Conservation (phyloP, 2,797 vertebrate species). For the Pangasius sanitwongsei region DNA sequence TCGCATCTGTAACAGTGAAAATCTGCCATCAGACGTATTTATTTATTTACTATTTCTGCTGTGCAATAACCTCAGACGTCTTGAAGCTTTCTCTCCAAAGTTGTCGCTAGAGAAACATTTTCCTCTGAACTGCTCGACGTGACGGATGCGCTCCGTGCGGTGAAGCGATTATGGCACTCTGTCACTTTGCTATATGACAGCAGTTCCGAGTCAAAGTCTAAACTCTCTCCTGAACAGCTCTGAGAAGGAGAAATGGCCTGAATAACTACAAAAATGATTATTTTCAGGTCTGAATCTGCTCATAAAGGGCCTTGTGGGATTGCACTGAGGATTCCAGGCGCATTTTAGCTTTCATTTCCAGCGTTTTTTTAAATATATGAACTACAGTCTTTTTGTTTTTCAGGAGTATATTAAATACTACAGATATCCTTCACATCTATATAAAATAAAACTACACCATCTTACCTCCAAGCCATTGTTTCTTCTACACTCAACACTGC, state of each 20-base stretch:
- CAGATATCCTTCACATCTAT: not conserved
- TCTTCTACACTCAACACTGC: constrained; percentile 14
- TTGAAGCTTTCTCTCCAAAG: not conserved
- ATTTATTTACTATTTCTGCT: not conserved
- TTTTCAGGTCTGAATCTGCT: not conserved
- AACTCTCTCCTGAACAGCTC: not conserved
- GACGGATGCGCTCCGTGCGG: not conserved
- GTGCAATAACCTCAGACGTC: not conserved
- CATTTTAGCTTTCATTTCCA: not conserved
- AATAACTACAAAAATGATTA: not conserved
- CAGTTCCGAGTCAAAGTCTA: not conserved
- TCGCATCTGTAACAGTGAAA: not conserved
- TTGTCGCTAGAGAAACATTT: not conserved
- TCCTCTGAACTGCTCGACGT: not conserved
- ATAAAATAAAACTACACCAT: not conserved
- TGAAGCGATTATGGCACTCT: not conserved
- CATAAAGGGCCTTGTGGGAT: not conserved
- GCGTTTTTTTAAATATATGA: not conserved
- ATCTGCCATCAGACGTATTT: not conserved
- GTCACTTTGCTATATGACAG: not conserved
- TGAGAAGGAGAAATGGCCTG: not conserved
- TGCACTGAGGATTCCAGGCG: not conserved
- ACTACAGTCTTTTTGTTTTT: not conserved
- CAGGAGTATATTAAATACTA: not conserved
- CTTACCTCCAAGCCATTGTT: not conserved